Evolutionary conservation across 1,140 invertebrate genomes (phyloP).

Genomic region (Anoplolepis gracilipes): DNA sequence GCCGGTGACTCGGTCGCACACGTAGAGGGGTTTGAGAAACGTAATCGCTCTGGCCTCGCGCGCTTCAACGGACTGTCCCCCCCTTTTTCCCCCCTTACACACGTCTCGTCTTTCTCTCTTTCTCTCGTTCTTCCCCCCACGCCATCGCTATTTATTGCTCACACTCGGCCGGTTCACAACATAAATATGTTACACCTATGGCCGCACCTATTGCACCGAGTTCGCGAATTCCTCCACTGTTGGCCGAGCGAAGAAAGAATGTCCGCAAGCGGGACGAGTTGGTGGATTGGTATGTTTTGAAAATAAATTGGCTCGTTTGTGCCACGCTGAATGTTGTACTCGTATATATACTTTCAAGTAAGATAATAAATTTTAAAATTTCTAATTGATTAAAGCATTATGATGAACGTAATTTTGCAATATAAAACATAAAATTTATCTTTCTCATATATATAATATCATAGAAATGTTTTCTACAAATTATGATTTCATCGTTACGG

Average conservation of each 20-base stretch:
- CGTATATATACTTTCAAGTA: background rate
- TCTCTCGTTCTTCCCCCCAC: background rate
- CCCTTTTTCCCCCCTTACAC: background rate
- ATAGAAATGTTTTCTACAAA: background rate
- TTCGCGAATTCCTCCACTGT: constrained; percentile 75
- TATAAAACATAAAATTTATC: background rate
- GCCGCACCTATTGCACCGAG: constrained; percentile 69
- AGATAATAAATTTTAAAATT: constrained; percentile 8
- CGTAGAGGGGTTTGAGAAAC: constrained; percentile 72
- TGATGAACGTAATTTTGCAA: background rate
- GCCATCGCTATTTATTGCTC: constrained; percentile 83
- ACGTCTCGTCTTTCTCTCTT: constrained; percentile 50
- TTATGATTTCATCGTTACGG: background rate
- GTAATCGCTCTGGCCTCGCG: constrained; percentile 77
- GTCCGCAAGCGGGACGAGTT: constrained; percentile 27
- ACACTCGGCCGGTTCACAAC: constrained; percentile 85
- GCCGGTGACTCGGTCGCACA: constrained; percentile 70
- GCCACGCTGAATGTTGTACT: background rate
- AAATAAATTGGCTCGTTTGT: constrained; percentile 1
- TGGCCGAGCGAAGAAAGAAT: constrained; percentile 68
- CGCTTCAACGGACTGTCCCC: constrained; percentile 66
- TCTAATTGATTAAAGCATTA: background rate
- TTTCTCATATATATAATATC: too few relatives aligned
- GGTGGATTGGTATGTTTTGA: constrained; percentile 18
- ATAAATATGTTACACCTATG: constrained; percentile 85